Conservation (phyloP, 2,888 invertebrate genomes). For the Rhagophthalmus giganteus region DNA sequence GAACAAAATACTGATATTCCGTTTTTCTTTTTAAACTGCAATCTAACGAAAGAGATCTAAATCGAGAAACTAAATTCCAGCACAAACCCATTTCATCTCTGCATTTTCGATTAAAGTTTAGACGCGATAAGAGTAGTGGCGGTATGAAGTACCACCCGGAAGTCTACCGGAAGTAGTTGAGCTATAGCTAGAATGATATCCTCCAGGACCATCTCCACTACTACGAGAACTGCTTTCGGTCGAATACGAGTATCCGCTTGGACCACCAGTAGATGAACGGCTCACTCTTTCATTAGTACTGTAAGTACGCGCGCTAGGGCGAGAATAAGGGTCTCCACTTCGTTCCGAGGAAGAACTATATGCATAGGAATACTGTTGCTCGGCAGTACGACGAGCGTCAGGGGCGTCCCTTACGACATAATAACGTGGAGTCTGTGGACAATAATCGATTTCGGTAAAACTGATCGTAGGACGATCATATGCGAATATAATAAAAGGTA, state of each 20-base stretch:
- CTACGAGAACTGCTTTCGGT: slow-evolving; percentile 73
- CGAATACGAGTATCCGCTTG: slow-evolving; percentile 70
- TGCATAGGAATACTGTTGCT: slow-evolving; percentile 85
- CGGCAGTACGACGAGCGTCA: slow-evolving; percentile 68
- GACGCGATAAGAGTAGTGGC: slow-evolving; percentile 86
- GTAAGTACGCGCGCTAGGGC: slow-evolving; percentile 70
- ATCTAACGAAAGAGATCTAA: background rate
- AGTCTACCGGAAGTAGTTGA: slow-evolving; percentile 77
- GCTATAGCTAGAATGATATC: slow-evolving; percentile 77
- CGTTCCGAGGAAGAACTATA: slow-evolving; percentile 68
- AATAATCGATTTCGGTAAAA: slow-evolving; percentile 12
- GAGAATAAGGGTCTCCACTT: slow-evolving; percentile 60
- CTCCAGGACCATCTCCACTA: slow-evolving; percentile 74
- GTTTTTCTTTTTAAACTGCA: background rate
- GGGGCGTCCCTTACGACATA: slow-evolving; percentile 82
- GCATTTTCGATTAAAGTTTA: slow-evolving; percentile 54
- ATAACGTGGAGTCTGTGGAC: slow-evolving; percentile 83
- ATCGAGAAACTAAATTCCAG: background rate
- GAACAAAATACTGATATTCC: background rate
- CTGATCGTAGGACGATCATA: no score
- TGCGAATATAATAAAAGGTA: no score
- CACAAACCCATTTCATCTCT: slow-evolving; percentile 7
- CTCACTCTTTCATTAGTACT: slow-evolving; percentile 69
- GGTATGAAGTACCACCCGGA: slow-evolving; percentile 80
- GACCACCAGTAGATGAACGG: slow-evolving; percentile 68